phyloP scores from a whole-genome alignment of 2,888 invertebrate genomes.

The Ornithoptera priamus region DNA sequence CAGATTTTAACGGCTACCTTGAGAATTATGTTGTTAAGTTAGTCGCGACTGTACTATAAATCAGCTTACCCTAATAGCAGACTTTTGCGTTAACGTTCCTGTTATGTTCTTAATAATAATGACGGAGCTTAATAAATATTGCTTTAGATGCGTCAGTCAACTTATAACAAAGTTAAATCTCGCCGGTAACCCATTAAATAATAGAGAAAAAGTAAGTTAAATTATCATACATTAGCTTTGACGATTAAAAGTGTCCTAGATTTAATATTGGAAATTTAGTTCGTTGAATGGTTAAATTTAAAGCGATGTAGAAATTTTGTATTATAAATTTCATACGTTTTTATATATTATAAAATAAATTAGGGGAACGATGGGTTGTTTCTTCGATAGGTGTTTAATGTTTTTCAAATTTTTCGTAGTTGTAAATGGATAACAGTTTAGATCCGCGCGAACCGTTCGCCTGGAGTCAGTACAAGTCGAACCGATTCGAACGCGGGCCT shows the following conservation, averaged over 20 bases:
- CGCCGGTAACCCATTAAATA: slow-evolving; percentile 17
- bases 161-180: slow-evolving; percentile 15
- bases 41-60: slow-evolving; percentile 38
- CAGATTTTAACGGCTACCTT: slow-evolving; percentile 64
- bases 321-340: slow-evolving; percentile 7
- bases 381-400: slow-evolving; percentile 40
- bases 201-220: neutral
- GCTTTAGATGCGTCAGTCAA: slow-evolving; percentile 25
- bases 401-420: slow-evolving; percentile 48
- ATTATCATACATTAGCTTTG: neutral
- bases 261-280: neutral
- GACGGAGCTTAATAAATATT: slow-evolving; percentile 21
- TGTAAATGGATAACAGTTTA: slow-evolving; percentile 64
- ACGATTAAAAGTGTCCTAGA: neutral
- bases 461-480: slow-evolving; percentile 56
- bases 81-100: slow-evolving; percentile 13
- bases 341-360: slow-evolving; percentile 40
- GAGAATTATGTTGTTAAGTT: slow-evolving; percentile 58
- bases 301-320: neutral
- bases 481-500: slow-evolving; percentile 67
- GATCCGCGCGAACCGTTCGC: slow-evolving; percentile 49
- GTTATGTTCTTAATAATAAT: slow-evolving; percentile 17
- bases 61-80: slow-evolving; percentile 13
- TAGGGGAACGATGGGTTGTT: slow-evolving; percentile 36
- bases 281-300: neutral